Conservation (phyloP, 2,113 vertebrate genomes). For the Leucoraja erinaceus region DNA sequence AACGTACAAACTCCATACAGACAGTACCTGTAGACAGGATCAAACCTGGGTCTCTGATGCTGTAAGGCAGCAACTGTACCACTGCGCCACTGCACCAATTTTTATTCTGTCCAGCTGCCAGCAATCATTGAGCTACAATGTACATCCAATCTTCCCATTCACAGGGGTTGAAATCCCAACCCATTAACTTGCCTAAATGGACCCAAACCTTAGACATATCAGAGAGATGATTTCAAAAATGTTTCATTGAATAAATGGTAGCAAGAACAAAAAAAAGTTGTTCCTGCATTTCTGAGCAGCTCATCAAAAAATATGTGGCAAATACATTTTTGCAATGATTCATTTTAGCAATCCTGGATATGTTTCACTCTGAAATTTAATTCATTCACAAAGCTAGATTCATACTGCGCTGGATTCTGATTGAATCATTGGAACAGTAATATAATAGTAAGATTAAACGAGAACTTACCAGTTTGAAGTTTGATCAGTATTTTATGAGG, state of each 20-base stretch:
- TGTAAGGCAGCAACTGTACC: no score
- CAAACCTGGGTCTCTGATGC: no score
- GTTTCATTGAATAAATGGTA: neutral
- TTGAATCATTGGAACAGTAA: neutral
- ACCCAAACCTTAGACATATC: neutral
- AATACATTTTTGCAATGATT: conserved; percentile 12
- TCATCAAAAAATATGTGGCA: neutral
- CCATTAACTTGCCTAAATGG: neutral
- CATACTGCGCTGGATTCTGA: neutral
- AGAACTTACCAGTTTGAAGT: no score
- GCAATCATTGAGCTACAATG: no score
- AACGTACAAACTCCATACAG: no score
- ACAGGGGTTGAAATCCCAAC: no score
- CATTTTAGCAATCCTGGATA: neutral
- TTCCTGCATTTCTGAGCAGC: neutral
- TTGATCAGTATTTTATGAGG: no score
- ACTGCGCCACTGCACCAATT: no score
- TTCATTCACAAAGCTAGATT: neutral
- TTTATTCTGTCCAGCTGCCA: no score
- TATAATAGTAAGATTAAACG: no score
- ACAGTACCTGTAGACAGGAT: no score
- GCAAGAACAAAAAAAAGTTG: neutral
- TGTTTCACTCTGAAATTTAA: neutral
- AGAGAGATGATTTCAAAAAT: neutral
- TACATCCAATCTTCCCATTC: no score